These are phyloP conservation scores for Corbicula japonica DNA, from an alignment of 2,888 invertebrate species.

Conservation along the genomic window DNA sequence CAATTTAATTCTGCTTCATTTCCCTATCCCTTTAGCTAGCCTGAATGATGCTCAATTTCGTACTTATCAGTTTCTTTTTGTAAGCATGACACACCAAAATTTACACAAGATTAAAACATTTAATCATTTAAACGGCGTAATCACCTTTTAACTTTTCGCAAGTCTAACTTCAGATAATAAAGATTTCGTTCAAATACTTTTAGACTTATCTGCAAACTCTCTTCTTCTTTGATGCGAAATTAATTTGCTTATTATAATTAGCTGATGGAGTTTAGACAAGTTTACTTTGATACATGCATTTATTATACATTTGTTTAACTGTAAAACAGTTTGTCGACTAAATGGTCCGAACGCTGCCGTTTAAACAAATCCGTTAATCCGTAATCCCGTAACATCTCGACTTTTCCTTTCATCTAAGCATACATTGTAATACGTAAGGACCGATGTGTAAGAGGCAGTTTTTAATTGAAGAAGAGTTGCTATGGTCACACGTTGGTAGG, in stretches of 20 bases:
- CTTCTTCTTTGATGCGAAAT: slow-evolving; percentile 51
- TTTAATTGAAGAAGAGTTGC: slow-evolving; percentile 27
- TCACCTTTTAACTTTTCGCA: slow-evolving; percentile 63
- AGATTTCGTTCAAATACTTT: slow-evolving; percentile 18
- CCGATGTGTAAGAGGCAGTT: slow-evolving; percentile 51
- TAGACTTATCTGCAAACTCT: slow-evolving; percentile 11
- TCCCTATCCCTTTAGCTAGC: too few species aligned
- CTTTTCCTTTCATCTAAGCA: slow-evolving; percentile 64
- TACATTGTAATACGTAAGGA: slow-evolving; percentile 58
- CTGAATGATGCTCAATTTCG: neutral
- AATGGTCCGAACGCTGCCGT: slow-evolving; percentile 62
- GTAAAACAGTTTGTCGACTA: slow-evolving; percentile 65
- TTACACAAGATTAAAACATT: slow-evolving; percentile 59
- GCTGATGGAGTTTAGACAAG: slow-evolving; percentile 48
- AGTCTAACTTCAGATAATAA: slow-evolving; percentile 39
- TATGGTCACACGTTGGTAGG: slow-evolving; percentile 2
- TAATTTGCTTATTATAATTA: slow-evolving; percentile 55
- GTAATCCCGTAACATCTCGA: slow-evolving; percentile 40
- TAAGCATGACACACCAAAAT: slow-evolving; percentile 58
- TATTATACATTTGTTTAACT: slow-evolving; percentile 60
- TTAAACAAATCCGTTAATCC: slow-evolving; percentile 66
- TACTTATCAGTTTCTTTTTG: slow-evolving; percentile 38
- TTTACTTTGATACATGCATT: slow-evolving; percentile 63
- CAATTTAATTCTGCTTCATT: too few species aligned
- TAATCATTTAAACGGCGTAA: slow-evolving; percentile 39